Evolutionary conservation across 2,888 invertebrate genomes (phyloP).

Genomic region (Rugalucina vietnamica): DNA sequence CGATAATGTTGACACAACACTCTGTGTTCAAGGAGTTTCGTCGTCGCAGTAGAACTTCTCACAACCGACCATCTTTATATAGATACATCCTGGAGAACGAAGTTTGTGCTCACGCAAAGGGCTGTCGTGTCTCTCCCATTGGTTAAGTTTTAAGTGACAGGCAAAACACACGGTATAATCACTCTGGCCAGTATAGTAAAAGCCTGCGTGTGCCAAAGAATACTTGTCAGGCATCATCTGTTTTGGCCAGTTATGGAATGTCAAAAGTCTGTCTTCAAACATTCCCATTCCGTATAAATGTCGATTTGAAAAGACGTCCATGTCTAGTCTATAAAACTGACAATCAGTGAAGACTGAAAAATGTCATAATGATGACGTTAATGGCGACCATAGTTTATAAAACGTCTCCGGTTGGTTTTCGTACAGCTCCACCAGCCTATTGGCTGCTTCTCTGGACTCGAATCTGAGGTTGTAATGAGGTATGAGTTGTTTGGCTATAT

Average conservation of each 20-base stretch:
- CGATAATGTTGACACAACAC: too few relatives aligned
- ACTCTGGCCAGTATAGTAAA: not conserved
- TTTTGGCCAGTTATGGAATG: conserved; percentile 1
- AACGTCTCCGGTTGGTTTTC: too few relatives aligned
- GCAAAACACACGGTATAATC: not conserved
- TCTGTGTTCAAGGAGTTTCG: too few relatives aligned
- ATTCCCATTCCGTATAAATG: not conserved
- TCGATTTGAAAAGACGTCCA: not conserved
- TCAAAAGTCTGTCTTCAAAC: not conserved
- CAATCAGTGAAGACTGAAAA: too few relatives aligned
- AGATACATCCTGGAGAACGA: not conserved
- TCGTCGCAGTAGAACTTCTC: not conserved
- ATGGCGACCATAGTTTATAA: too few relatives aligned
- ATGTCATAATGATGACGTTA: too few relatives aligned
- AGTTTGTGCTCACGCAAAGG: not conserved
- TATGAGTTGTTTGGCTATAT: not conserved
- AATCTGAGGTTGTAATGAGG: not conserved
- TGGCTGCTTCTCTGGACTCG: not conserved
- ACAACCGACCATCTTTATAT: not conserved
- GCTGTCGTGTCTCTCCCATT: not conserved
- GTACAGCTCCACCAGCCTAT: too few relatives aligned
- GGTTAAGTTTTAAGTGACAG: not conserved
- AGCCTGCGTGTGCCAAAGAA: not conserved
- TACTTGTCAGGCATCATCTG: not conserved
- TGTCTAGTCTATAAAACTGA: too few relatives aligned